phyloP scores from a whole-genome alignment of 2,888 invertebrate species.

The Drosophila setosimentum region DNA sequence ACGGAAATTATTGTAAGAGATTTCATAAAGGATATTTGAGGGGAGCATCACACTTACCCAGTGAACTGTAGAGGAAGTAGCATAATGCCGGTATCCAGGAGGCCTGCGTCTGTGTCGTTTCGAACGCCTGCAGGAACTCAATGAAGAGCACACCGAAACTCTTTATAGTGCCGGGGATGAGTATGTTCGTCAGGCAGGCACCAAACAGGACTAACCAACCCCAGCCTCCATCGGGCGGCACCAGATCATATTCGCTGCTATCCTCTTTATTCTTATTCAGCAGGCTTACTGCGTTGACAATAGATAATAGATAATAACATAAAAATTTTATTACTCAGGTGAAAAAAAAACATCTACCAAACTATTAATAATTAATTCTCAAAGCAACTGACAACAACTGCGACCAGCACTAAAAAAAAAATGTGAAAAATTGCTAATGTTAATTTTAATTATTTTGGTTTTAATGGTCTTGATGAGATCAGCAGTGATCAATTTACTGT shows the following conservation, averaged over 20 bases:
- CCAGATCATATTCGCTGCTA: constrained; percentile 89
- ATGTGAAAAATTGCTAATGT: not conserved
- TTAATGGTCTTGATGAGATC: not conserved
- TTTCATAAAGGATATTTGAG: not conserved
- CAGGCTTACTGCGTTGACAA: constrained; percentile 62
- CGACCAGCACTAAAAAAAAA: not conserved
- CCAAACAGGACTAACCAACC: constrained; percentile 92
- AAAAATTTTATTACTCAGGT: not conserved
- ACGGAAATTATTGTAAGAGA: not conserved
- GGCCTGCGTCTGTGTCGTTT: constrained; percentile 90
- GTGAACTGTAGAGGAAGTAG: constrained; percentile 94
- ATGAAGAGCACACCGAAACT: constrained; percentile 94
- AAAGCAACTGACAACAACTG: not conserved
- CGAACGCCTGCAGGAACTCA: constrained; percentile 92
- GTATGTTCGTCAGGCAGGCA: constrained; percentile 92
- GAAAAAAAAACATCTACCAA: not conserved
- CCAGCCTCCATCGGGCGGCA: constrained; percentile 93
- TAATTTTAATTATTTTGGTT: not conserved
- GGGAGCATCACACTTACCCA: constrained; percentile 87
- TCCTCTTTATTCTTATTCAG: constrained; percentile 79
- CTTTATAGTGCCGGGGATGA: constrained; percentile 94
- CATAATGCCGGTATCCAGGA: constrained; percentile 95
- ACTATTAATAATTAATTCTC: not conserved
- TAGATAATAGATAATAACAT: not conserved
- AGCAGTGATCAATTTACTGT: not conserved